phyloP scores from a whole-genome alignment of 1,140 invertebrate species.

The Achatina immaculata region DNA sequence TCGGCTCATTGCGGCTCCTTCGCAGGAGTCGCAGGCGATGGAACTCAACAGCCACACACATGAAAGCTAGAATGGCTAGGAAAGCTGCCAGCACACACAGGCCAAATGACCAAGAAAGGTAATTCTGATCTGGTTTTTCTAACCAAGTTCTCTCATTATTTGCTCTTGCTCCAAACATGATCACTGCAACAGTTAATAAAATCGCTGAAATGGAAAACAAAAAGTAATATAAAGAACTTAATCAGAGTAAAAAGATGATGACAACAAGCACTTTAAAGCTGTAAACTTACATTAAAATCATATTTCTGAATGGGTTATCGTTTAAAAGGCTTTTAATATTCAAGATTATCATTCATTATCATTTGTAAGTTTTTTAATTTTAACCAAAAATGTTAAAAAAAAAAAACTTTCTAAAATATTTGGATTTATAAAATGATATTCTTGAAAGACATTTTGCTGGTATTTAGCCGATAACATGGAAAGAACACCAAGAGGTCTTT shows the following conservation, averaged over 20 bases:
- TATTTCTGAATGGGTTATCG: neutral
- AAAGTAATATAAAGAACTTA: neutral
- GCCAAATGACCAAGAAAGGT: slow-evolving; percentile 39
- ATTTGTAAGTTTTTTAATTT: no score
- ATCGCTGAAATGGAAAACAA: slow-evolving; percentile 13
- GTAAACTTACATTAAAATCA: neutral
- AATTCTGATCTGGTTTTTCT: slow-evolving; percentile 31
- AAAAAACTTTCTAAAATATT: no score
- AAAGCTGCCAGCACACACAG: slow-evolving; percentile 27
- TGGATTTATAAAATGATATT: no score
- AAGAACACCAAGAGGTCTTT: no score
- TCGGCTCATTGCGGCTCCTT: neutral
- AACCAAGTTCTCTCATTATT: slow-evolving; percentile 24
- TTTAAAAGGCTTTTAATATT: no score
- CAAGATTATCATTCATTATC: no score
- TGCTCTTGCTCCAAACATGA: slow-evolving; percentile 34
- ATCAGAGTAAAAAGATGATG: neutral
- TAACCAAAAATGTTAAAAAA: no score
- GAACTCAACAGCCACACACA: slow-evolving; percentile 20
- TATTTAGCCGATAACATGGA: no score
- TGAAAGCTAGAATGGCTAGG: slow-evolving; percentile 14
- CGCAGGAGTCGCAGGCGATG: neutral
- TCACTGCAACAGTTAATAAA: slow-evolving; percentile 15
- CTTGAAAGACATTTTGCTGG: no score
- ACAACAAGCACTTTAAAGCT: neutral